Base-by-base conservation (phyloP, 2,797 vertebrate genomes). In the Mormyrus proboscirostris region DNA sequence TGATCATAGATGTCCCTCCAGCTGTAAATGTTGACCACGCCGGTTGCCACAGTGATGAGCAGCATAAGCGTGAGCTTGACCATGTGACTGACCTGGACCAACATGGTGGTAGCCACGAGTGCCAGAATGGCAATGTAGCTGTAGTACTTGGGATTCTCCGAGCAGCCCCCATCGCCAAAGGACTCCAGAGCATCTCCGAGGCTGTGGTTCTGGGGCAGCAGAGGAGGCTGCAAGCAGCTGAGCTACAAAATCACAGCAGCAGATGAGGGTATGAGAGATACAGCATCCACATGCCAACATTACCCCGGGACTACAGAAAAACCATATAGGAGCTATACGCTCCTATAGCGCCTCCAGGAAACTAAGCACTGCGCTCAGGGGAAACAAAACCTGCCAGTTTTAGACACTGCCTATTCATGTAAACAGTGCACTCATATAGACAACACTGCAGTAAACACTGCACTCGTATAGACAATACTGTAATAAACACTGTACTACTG, bases 51-150 rank as follows among this genome's bases (percentile, higher is more conserved):
- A 0, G 96, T 96, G 88, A 98, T 96, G 69, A 97, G 94, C 91
- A 97, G 93, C 98, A 99, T 99, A 89, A 99, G 97, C 0, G 96
- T 97, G 89, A 99, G 95, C 94, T 99, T 98, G 89, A 98, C 97
- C 94, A 98, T 96, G 93, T 99, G 98, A 95, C 98, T 98, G 94
- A 98, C 97, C 94, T 99, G 98, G 86, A 99, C 97, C 92, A 99
- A 93, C 98, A 99, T 98, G 92, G 96, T 95, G 33, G 96, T 96
- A 69, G 98, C 97, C 5, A 99, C 95, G 47, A 99, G 97, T 0
- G 97, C 96, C 93, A 98, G 94, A 91, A 98, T 95, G 0, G 97
- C 95, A 0, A 98, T 97, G 88, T 96, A 98, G 94, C 94, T 97
- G 95, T 98, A 99, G 92, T 99, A 97, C 87, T 98, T 97, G 69